Evolutionary conservation across 2,797 vertebrate genomes (phyloP), one percentile per base, ranked within the genome.

Genomic region (Jordanella pulchra): DNA sequence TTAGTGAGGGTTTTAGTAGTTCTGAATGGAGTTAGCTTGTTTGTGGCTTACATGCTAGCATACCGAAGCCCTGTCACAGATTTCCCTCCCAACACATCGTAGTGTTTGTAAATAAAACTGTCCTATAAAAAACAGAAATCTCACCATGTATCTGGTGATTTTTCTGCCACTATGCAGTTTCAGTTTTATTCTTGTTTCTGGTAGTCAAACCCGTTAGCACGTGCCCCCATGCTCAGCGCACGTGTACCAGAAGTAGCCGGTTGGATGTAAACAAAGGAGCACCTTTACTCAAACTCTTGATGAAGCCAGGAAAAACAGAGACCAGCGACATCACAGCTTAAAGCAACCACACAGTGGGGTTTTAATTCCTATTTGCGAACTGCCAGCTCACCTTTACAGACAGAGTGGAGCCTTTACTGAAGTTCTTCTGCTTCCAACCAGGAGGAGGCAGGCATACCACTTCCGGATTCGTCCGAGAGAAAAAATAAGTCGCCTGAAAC

Each of bases 401-500:
- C 76, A 76, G 77, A 75, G 18, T 73, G 73, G 60, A 76, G 64
- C 65, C 27, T 67, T 78, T 45, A 79, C 21, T 54, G 60, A 28
- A 25, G 53, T 65, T 76, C 60, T 39, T 35, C 51, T 67, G 68
- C 66, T 72, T 75, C 47, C 68, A 83, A 56, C n/a, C 78, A 78
- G 45, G 60, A 55, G 60, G 56, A 74, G 75, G 65, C 53, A 55
- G 42, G 72, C 65, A 45, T 83, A 79, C 68, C 27, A 89, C 87
- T 93, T 93, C 93, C 94, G 93, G 92, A 84, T 89, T 87, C 72
- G 69, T 53, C 51, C 10, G 39, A 7, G 23, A 28, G 25, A 85
- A 91, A 89, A 87, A 90, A 89, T 53, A 1, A 51, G 91, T 86
- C 92, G 91, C 84, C 79, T 90, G 69, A 93, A 76, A 73, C 88